Evolutionary conservation across 2,113 vertebrate genomes (phyloP).

Genomic region (Dipodomys merriami): DNA sequence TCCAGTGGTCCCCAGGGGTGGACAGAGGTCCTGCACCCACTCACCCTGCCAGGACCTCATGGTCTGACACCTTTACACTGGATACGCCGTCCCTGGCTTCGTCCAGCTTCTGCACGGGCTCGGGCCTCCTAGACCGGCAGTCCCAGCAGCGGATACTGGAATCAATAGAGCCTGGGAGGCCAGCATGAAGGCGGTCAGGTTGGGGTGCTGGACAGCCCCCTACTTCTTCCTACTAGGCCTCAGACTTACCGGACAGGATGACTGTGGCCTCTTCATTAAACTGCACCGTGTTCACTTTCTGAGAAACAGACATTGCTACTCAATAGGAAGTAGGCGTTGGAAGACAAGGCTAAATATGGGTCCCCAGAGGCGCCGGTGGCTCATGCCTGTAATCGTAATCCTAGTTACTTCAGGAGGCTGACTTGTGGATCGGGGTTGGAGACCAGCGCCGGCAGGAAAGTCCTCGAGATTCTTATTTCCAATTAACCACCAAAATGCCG

Average conservation of each 20-base stretch:
- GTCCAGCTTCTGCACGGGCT: conserved; percentile 91
- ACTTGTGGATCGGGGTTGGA: neutral
- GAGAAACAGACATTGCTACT: conserved; percentile 32
- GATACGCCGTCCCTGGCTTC: conserved; percentile 94
- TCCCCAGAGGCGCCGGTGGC: neutral
- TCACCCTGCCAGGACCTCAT: conserved; percentile 94
- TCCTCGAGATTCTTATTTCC: too few species aligned
- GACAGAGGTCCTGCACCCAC: conserved; percentile 59
- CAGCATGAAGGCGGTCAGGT: neutral
- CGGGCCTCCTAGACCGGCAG: conserved; percentile 89
- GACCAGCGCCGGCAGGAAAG: too few species aligned
- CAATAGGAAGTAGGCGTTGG: conserved; percentile 4
- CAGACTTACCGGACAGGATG: conserved; percentile 92
- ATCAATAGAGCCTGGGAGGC: conserved; percentile 92
- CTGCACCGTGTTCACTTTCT: conserved; percentile 95
- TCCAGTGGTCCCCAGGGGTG: neutral
- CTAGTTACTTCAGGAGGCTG: too few species aligned
- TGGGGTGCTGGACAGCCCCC: neutral
- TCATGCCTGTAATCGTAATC: too few species aligned
- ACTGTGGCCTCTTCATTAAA: conserved; percentile 95
- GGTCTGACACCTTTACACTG: conserved; percentile 91
- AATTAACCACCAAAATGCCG: too few species aligned
- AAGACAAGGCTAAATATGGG: neutral
- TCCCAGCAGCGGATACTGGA: conserved; percentile 95
- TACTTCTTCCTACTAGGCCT: neutral